Percentiles rank a stretch among this genome's conserved stretches.
phyloP scores from a whole-genome alignment of 2,888 invertebrate species.

The Galeruca laticollis region DNA sequence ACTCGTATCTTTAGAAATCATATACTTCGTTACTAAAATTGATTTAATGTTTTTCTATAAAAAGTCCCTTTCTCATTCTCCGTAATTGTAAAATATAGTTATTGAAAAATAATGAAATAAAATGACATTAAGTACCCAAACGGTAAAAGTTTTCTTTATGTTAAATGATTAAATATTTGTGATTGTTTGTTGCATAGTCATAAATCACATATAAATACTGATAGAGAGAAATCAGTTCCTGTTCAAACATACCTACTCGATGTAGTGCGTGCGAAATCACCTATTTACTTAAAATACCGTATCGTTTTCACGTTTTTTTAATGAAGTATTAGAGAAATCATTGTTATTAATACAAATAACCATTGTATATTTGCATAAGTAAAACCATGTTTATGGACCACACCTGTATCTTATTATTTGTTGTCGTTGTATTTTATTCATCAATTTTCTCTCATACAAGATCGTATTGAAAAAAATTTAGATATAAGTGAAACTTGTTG shows the following conservation, averaged over 20 bases:
- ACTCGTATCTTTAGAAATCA: no score
- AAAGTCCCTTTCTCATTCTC: no score
- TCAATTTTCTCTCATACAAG: neutral
- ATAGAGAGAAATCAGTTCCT: constrained; percentile 21
- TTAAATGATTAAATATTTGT: constrained; percentile 1
- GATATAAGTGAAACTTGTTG: no score
- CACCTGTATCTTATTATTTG: neutral
- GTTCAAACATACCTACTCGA: constrained; percentile 6
- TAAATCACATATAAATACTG: neutral
- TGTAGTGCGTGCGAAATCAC: constrained; percentile 14
- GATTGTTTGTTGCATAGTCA: neutral
- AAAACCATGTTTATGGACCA: neutral
- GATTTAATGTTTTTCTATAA: no score
- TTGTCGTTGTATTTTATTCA: neutral
- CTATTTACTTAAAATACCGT: constrained; percentile 14
- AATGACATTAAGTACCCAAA: no score
- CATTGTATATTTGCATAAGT: neutral
- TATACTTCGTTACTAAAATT: no score
- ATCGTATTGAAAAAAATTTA: no score
- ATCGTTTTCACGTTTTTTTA: constrained; percentile 12
- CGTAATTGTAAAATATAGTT: no score
- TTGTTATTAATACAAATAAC: constrained; percentile 7
- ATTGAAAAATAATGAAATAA: no score
- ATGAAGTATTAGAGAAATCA: constrained; percentile 19
- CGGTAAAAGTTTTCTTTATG: neutral